These are phyloP conservation scores for Pandion haliaetus DNA, from an alignment of 2,113 vertebrate species.

Conservation along the genomic window DNA sequence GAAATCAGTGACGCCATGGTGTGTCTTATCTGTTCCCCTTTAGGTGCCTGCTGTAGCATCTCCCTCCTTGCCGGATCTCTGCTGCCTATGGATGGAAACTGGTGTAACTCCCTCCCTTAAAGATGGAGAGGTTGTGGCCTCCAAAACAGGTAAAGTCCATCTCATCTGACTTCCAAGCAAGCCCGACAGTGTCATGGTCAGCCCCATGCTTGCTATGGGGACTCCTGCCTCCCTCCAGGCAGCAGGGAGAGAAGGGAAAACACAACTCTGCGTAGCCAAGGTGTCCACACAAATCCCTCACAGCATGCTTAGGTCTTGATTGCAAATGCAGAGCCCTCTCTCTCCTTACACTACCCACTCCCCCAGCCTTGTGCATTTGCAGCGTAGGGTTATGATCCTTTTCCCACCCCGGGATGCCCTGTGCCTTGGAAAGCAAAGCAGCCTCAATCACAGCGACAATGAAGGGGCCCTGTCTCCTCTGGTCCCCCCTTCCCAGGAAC, in stretches of 20 bases:
- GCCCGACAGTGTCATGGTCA: background rate
- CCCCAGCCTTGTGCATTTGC: background rate
- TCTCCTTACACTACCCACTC: background rate
- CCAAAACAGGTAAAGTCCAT: background rate
- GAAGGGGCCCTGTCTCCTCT: background rate
- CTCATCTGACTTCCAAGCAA: background rate
- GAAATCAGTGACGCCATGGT: accelerated
- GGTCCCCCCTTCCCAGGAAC: background rate
- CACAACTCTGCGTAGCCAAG: background rate
- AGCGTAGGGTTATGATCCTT: accelerated
- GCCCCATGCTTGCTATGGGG: background rate
- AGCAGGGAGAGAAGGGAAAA: background rate
- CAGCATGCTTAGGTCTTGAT: background rate
- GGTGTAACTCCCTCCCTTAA: background rate
- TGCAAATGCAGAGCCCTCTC: too few relatives aligned
- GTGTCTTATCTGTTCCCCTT: background rate
- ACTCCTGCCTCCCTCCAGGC: background rate
- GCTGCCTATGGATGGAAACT: background rate
- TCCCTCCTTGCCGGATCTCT: background rate
- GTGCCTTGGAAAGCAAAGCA: background rate
- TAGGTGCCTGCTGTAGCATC: background rate
- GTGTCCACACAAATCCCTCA: background rate
- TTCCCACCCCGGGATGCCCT: background rate
- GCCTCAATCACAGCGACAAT: too few relatives aligned
- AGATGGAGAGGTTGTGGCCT: background rate